A percentile compares a stretch with the other conserved stretches of the same genome.
phyloP scores from a whole-genome alignment of 2,888 invertebrate species.

The Syrphus vitripennis region DNA sequence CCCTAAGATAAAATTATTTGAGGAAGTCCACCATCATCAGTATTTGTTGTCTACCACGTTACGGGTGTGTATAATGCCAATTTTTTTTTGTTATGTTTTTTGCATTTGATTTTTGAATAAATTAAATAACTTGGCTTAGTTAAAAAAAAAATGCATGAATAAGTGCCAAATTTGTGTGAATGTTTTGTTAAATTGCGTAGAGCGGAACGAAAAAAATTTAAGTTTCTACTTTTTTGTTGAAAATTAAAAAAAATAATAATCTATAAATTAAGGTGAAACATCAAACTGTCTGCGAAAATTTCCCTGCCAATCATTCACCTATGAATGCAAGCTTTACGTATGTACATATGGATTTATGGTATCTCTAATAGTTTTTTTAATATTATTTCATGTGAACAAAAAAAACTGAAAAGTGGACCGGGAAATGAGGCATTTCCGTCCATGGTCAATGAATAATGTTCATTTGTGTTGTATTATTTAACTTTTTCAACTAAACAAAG shows the following conservation, averaged over 20 bases:
- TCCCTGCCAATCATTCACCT: background rate
- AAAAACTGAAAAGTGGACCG: constrained; percentile 5
- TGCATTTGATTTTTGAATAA: background rate
- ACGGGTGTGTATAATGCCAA: background rate
- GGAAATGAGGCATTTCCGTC: constrained; percentile 31
- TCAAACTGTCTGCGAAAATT: background rate
- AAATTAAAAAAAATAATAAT: background rate
- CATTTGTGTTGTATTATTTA: constrained; percentile 12
- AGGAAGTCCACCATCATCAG: constrained; percentile 52
- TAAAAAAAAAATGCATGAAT: background rate
- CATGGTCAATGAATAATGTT: constrained; percentile 27
- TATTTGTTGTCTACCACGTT: constrained; percentile 30
- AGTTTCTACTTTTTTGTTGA: background rate
- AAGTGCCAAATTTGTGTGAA: constrained; percentile 13
- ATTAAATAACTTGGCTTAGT: background rate
- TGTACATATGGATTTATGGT: too few relatives aligned
- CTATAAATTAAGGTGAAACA: background rate
- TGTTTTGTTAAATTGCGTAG: background rate
- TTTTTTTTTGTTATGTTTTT: background rate
- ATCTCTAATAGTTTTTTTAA: too few relatives aligned
- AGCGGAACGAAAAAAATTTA: background rate
- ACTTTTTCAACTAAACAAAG: constrained; percentile 2
- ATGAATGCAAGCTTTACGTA: background rate
- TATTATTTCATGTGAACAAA: background rate
- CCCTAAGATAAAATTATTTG: constrained; percentile 18